Evolutionary conservation across 64 coral and sea anemone genomes (phyloP).

Genomic region (Montipora cactus): DNA sequence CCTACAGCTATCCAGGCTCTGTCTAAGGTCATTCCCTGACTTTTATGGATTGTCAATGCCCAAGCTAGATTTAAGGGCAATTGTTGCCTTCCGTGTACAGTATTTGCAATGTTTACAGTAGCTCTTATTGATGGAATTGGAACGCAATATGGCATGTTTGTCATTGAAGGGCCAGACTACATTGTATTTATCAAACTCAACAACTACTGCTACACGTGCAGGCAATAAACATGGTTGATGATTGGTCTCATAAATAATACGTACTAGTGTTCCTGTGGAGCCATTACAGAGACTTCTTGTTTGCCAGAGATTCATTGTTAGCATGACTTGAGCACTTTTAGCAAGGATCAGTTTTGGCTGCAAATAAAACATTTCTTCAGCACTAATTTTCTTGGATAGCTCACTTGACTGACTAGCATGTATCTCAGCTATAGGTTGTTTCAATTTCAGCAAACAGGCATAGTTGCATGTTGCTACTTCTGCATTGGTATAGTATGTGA

Average conservation of each 20-base stretch:
- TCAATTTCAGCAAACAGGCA: background rate
- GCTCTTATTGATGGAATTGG: slow-evolving; percentile 57
- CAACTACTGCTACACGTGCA: slow-evolving; percentile 39
- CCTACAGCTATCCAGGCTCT: slow-evolving; percentile 45
- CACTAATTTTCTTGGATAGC: background rate
- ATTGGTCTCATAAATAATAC: slow-evolving; percentile 63
- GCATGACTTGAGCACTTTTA: background rate
- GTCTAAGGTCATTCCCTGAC: slow-evolving; percentile 25
- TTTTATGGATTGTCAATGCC: slow-evolving; percentile 22
- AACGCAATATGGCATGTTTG: slow-evolving; percentile 34
- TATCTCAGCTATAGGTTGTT: background rate
- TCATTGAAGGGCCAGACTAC: slow-evolving; percentile 39
- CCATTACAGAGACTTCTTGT: slow-evolving; percentile 68
- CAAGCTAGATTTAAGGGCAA: slow-evolving; percentile 42
- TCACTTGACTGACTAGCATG: background rate
- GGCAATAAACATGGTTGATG: slow-evolving; percentile 35
- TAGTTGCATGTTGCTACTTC: background rate
- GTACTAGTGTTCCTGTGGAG: slow-evolving; percentile 57
- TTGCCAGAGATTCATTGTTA: slow-evolving; percentile 24
- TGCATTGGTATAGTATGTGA: background rate
- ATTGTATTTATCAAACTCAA: slow-evolving; percentile 55
- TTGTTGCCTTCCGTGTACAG: slow-evolving; percentile 65
- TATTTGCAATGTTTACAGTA: slow-evolving; percentile 18
- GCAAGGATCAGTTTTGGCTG: background rate
- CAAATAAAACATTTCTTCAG: background rate